Percentiles rank a stretch among this genome's conserved stretches.
These are phyloP conservation scores for Rhinopomastus cyanomelas DNA, from an alignment of 2,113 vertebrate genomes.

Conservation along the genomic window DNA sequence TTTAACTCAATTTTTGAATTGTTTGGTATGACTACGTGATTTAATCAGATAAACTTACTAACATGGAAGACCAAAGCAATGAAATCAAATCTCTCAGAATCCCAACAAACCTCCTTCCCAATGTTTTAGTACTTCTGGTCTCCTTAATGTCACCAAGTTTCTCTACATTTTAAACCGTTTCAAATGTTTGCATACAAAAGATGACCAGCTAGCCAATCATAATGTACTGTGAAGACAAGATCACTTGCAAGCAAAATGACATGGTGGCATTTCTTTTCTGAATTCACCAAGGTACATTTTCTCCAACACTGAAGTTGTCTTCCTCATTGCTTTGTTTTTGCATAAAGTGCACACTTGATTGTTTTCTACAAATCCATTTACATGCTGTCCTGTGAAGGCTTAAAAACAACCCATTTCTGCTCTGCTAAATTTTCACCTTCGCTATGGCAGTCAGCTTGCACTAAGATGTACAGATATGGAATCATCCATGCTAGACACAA, in stretches of 20 bases:
- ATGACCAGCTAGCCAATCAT: neutral
- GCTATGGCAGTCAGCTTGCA: neutral
- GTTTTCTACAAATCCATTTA: neutral
- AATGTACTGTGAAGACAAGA: neutral
- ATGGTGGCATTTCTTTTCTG: neutral
- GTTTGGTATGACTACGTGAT: neutral
- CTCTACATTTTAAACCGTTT: neutral
- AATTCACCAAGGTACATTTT: neutral
- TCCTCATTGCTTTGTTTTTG: neutral
- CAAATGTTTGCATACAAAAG: neutral
- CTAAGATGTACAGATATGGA: neutral
- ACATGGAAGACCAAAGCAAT: neutral
- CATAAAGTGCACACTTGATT: neutral
- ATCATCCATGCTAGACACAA: neutral
- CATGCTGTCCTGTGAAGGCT: neutral
- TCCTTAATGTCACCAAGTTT: neutral
- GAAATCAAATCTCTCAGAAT: neutral
- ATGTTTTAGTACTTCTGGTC: neutral
- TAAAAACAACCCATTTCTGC: neutral
- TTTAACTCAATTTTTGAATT: neutral
- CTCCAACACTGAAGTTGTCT: neutral
- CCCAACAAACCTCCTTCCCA: neutral
- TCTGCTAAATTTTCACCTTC: neutral
- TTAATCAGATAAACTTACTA: neutral
- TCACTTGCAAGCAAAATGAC: neutral